phyloP scores from a whole-genome alignment of 2,113 vertebrate genomes.

The Onychostruthus taczanowskii region DNA sequence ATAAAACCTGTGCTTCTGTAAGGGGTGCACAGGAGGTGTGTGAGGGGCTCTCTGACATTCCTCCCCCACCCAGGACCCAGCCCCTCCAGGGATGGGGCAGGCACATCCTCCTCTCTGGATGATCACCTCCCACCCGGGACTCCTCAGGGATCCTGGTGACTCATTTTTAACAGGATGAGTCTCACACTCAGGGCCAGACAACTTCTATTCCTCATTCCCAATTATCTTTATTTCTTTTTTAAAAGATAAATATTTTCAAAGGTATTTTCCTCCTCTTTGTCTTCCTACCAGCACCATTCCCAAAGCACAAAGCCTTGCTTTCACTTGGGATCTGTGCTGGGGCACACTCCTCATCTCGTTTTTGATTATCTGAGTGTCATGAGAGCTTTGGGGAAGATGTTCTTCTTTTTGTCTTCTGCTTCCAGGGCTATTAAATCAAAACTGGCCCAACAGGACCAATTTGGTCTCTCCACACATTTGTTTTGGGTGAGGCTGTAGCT shows the following conservation, averaged over 20 bases:
- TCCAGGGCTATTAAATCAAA: not conserved
- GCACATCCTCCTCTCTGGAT: not conserved
- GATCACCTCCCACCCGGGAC: not conserved
- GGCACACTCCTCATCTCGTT: fast-evolving
- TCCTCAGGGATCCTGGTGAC: not conserved
- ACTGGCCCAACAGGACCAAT: constrained; percentile 28
- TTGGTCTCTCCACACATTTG: constrained; percentile 26
- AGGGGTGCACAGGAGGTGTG: not conserved
- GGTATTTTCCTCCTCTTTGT: not conserved
- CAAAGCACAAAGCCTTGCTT: not conserved
- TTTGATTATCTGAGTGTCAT: not conserved
- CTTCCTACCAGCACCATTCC: not conserved
- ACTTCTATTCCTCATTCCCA: not conserved
- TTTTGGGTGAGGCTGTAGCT: not conserved
- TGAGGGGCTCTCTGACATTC: not conserved
- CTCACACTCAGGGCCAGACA: not conserved
- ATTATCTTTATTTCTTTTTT: not conserved
- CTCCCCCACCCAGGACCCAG: not conserved
- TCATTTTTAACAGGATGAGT: not conserved
- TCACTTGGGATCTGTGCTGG: not conserved
- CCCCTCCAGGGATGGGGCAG: not conserved
- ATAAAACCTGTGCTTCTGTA: not conserved
- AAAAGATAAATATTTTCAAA: not conserved
- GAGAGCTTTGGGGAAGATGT: not conserved
- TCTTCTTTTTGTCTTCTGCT: not conserved